Conservation (phyloP, 2,113 vertebrate species). For the Micromys minutus region DNA sequence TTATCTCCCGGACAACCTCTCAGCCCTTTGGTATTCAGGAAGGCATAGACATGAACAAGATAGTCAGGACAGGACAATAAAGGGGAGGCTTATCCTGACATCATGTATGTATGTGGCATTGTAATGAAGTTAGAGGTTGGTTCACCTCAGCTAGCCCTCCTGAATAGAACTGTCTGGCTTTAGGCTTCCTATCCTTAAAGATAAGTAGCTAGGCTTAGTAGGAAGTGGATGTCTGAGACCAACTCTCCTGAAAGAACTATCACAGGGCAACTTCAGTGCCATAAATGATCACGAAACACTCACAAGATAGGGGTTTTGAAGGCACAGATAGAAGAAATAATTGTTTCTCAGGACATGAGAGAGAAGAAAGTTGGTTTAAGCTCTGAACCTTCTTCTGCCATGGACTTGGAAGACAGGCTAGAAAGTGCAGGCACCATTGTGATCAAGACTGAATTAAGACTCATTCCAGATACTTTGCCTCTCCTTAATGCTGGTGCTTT, state of each 20-base stretch:
- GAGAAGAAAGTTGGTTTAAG: neutral
- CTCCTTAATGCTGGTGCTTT: neutral
- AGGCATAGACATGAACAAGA: neutral
- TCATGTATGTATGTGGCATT: neutral
- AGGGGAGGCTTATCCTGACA: neutral
- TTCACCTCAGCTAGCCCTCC: neutral
- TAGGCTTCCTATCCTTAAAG: neutral
- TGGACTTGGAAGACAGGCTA: neutral
- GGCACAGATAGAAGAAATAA: slow-evolving; percentile 6
- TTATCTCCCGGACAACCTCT: neutral
- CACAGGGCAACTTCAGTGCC: neutral
- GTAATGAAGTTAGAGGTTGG: neutral
- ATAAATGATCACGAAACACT: neutral
- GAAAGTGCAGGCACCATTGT: neutral
- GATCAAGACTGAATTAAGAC: neutral
- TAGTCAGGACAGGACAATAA: neutral
- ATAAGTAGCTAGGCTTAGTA: neutral
- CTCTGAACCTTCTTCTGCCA: neutral
- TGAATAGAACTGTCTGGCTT: neutral
- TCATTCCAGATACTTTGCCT: neutral
- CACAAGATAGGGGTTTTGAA: neutral
- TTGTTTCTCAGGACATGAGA: neutral
- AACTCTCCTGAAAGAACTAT: neutral
- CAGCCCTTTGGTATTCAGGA: neutral
- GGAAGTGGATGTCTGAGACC: neutral